Percentiles rank a stretch among this genome's conserved stretches.
These are phyloP conservation scores for Mycalesis mineus DNA, from an alignment of 2,888 invertebrate genomes.

Conservation along the genomic window DNA sequence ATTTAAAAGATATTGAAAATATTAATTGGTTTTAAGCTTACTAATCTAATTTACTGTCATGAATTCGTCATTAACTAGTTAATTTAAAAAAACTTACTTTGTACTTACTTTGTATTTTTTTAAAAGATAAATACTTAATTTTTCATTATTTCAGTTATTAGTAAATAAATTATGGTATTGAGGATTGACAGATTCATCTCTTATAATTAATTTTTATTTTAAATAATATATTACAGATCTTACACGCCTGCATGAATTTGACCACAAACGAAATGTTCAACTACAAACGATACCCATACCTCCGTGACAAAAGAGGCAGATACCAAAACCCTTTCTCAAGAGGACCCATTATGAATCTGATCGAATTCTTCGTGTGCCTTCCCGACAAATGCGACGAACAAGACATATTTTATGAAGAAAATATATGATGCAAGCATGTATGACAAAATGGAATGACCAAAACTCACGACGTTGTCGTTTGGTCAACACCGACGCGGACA, in stretches of 20 bases:
- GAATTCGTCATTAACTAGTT: no score
- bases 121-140: no score
- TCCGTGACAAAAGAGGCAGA: constrained; percentile 91
- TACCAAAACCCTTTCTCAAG: constrained; percentile 96
- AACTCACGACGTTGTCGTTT: constrained; percentile 27
- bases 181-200: no score
- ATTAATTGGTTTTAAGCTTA: no score
- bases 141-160: no score
- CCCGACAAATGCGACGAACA: constrained; percentile 88
- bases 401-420: constrained; percentile 83
- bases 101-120: no score
- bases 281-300: constrained; percentile 92
- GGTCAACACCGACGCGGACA: constrained; percentile 17
- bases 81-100: no score
- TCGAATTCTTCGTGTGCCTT: constrained; percentile 93
- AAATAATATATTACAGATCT: constrained; percentile 77
- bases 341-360: constrained; percentile 89
- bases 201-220: neutral
- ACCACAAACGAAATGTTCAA: constrained; percentile 98
- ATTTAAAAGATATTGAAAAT: no score
- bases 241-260: constrained; percentile 94
- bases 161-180: no score
- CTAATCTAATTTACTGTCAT: no score
- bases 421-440: constrained; percentile 55
- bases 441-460: constrained; percentile 25